A percentile compares a stretch with the other conserved stretches of the same genome.
These are phyloP conservation scores for Rachycentron canadum DNA, from an alignment of 2,797 vertebrate species.

Conservation along the genomic window DNA sequence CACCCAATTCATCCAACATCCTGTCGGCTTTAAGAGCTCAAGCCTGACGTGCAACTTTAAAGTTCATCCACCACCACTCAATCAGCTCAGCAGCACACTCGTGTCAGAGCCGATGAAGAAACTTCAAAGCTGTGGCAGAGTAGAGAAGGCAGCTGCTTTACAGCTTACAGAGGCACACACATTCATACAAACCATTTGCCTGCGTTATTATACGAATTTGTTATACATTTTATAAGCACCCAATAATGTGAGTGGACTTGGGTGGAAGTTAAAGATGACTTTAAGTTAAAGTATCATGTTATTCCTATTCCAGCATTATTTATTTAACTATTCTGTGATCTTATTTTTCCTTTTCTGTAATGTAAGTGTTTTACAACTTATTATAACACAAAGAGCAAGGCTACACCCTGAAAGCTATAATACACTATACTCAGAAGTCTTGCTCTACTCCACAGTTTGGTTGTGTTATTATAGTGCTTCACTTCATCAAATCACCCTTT, in stretches of 20 bases:
- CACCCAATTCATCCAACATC: conserved; percentile 73
- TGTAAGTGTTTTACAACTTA: conserved; percentile 13
- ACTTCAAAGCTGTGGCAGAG: conserved; percentile 58
- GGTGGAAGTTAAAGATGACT: neutral
- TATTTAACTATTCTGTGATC: conserved; percentile 28
- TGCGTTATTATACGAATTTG: conserved; percentile 40
- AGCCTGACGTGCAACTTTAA: conserved; percentile 45
- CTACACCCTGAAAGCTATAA: neutral
- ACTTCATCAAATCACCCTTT: conserved; percentile 31
- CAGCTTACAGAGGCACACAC: conserved; percentile 34
- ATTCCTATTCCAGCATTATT: conserved; percentile 22
- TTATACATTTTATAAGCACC: conserved; percentile 35
- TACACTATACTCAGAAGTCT: neutral
- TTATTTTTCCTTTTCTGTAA: conserved; percentile 23
- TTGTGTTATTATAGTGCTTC: conserved; percentile 37
- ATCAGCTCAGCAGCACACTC: conserved; percentile 59
- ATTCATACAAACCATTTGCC: conserved; percentile 52
- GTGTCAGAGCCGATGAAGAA: conserved; percentile 52
- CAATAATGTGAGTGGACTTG: conserved; percentile 24
- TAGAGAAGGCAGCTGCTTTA: conserved; percentile 65
- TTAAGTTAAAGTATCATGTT: conserved; percentile 22
- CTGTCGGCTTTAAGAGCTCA: conserved; percentile 51
- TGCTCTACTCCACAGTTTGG: conserved; percentile 2
- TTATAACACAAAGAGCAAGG: conserved; percentile 5
- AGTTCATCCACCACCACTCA: conserved; percentile 45